Conservation (phyloP, 2,113 vertebrate species). For the Microcebus lehilahytsara region DNA sequence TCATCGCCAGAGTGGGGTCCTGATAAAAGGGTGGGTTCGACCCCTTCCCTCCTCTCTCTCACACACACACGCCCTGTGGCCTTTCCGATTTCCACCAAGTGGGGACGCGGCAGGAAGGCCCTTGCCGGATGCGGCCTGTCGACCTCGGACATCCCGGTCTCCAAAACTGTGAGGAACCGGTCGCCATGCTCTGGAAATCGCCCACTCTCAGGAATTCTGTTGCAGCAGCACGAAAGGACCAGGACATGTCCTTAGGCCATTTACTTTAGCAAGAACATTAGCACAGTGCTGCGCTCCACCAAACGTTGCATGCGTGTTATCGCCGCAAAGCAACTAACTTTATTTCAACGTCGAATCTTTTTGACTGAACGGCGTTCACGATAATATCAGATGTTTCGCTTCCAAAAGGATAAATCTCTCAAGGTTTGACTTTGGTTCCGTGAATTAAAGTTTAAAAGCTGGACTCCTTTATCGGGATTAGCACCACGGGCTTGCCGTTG, state of each 20-base stretch:
- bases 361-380: not conserved
- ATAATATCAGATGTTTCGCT: not conserved
- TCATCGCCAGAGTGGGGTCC: not conserved
- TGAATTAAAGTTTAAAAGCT: not conserved
- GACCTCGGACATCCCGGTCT: not conserved
- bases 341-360: no score
- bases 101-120: not conserved
- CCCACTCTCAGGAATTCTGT: not conserved
- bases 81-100: not conserved
- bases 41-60: not conserved
- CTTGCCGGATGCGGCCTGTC: not conserved
- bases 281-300: rapidly evolving
- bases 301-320: rapidly evolving
- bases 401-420: not conserved
- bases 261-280: not conserved
- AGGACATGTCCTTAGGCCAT: not conserved
- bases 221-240: not conserved
- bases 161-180: not conserved
- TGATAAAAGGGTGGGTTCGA: not conserved
- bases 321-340: not conserved
- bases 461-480: not conserved
- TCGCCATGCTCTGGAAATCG: not conserved
- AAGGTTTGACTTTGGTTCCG: not conserved
- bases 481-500: rapidly evolving
- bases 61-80: no score